Base-by-base conservation (phyloP, 2,797 vertebrate species). In the Sciurus carolinensis region DNA sequence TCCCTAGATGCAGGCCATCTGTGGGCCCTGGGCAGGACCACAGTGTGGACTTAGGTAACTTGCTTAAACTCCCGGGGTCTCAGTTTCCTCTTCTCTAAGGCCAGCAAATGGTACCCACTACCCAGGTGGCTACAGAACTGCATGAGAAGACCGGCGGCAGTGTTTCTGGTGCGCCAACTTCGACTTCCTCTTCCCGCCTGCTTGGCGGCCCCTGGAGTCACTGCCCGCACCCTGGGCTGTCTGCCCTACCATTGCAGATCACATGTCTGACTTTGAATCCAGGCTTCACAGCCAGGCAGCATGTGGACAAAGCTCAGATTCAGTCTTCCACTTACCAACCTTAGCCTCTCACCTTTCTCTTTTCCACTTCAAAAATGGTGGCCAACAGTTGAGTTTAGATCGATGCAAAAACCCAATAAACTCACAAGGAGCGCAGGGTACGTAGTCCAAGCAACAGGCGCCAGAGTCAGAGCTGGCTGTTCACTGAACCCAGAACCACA, bases 1-100 rank as follows among this genome's bases (percentile, higher is more conserved):
- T 22, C 10, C 47, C 54, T 15, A 42, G 69, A 22, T 26, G 54
- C 50, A 13, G 75, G n/a, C 54, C 11, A 0, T 0, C 0, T 0
- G 44, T 22, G 54, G 54, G 76, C 42, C 42, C n/a, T 2, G 54
- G 18, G 52, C 1, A 2, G 33, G 36, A 36, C 24, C 2, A 8
- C 39, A 4, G 30, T 17, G 30, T 10, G 8, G 11, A 14, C 20
- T 1, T 26, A 1, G 30, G 1, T 52, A 3, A 2, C 10, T 39
- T 11, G 10, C 47, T 47, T 26, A 8, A 17, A 13, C 71, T 44
- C 73, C 47, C 7, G 3, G 17, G 39, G 7, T 33, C 50, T 54
- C 44, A 11, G 22, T 72, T 76, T 81, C 47, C 33, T 71, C 30
- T 1, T 50, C 47, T 50, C 3, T 20, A n/a, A 13, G 10, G 4